Conservation (phyloP, 1,140 invertebrate species). For the Eubasilissa regina region DNA sequence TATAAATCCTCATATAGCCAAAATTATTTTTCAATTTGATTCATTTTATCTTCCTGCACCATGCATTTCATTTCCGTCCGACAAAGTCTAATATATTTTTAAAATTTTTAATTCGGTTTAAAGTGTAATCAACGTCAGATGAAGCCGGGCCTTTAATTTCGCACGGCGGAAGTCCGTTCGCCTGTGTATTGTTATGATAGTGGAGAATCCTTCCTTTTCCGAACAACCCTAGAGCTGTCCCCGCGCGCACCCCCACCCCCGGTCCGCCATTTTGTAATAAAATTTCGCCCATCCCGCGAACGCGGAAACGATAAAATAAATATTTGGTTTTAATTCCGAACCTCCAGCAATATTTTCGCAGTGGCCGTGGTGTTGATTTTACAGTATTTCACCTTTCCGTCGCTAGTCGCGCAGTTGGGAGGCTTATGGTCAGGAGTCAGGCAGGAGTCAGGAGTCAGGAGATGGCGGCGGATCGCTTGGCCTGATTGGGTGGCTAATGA, state of each 20-base stretch:
- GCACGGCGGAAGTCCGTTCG: conserved; percentile 33
- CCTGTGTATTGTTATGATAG: conserved; percentile 41
- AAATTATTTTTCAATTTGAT: too few relatives aligned
- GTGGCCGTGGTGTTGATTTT: conserved; percentile 54
- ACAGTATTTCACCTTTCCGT: conserved; percentile 37
- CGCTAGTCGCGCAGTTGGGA: neutral
- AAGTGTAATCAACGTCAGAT: conserved; percentile 26
- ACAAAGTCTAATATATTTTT: too few relatives aligned
- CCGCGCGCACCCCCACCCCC: neutral
- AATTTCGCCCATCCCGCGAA: conserved; percentile 48
- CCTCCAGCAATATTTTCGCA: conserved; percentile 54
- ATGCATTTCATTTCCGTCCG: too few relatives aligned
- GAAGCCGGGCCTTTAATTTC: conserved; percentile 31
- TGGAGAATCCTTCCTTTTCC: conserved; percentile 34
- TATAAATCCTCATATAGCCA: too few relatives aligned
- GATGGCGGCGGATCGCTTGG: neutral
- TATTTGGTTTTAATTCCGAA: conserved; percentile 60
- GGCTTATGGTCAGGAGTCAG: neutral
- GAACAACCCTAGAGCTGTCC: conserved; percentile 17
- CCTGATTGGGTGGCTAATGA: neutral
- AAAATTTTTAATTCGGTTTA: too few relatives aligned
- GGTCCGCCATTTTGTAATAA: conserved; percentile 52
- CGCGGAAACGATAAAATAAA: conserved; percentile 56
- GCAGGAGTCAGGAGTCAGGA: conserved; percentile 15
- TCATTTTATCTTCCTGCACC: too few relatives aligned